Evolutionary conservation across 2,888 invertebrate species (phyloP), one percentile per base, ranked within the genome.

Genomic region (Yponomeuta evonymella): DNA sequence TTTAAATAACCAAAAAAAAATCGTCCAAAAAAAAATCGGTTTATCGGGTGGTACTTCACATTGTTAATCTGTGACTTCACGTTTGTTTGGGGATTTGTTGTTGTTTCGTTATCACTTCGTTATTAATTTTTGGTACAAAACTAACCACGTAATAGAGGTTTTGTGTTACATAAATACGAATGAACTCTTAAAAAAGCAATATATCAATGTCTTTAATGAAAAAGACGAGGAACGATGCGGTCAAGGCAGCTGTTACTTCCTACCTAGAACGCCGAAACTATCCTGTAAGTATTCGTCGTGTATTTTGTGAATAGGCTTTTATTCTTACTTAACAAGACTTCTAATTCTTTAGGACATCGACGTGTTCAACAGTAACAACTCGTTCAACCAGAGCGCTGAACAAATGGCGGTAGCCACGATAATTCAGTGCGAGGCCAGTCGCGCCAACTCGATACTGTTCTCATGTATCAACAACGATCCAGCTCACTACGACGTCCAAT

Each of bases 401-500:
- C 95, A 95, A 83, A 95, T 96, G 93, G 94, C 95, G 36, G 92
- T 96, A 8, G 93, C 94, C 71, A 94, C 94, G 75, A 94, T 95
- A 79, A 93, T 96, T 48, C 95, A 96, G 76, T 94, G 94, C 77
- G 96, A 96, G 83, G 90, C 95, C 15, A 95, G 96, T 78, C 93
- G 95, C 70, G 93, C 95, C 12, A 96, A 97, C 86, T 96, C 96
- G 12, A 95, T 96, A 76, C 92, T 95, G 66, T 96, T 95, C 83
- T 96, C 96, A 74, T 95, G 95, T 78, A 95, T 96, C 75, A 95
- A 95, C 76, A 95, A 95, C 80, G 96, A 96, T 81, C 94, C 95
- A 65, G 90, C 93, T 36, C 94, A 95, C 75, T 95, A 96, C 72
- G 96, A 96, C 80, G 93, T 94, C 74, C 96, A 96, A 76, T 96